Evolutionary conservation across 2,797 vertebrate genomes (phyloP), one percentile per base, ranked within the genome.

Genomic region (Nyctibius grandis): DNA sequence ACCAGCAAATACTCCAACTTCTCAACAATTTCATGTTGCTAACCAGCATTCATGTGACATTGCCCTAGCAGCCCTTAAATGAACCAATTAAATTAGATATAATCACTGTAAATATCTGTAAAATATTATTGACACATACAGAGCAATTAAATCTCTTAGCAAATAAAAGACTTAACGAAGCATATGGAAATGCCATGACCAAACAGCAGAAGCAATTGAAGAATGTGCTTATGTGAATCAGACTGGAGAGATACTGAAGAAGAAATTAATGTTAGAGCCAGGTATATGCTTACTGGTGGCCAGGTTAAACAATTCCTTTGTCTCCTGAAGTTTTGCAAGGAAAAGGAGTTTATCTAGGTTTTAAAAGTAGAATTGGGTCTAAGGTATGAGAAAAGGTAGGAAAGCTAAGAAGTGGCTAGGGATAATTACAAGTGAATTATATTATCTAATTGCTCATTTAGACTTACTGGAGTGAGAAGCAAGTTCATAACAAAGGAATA

Each of bases 121-220:
- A 97, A 96, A 88, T 88, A 82, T 81, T 93, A 68, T 34, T 96
- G 85, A 88, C 57, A 72, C 23, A 92, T 76, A 81, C 25, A 54
- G 53, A 86, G 67, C 67, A 97, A 97, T 92, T 96, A 91, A 95
- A 86, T 88, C 17, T 96, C 65, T 81, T 44, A 95, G 96, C 91
- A 81, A 40, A 34, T 42, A 29, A 89, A 89, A 73, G 20, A 70
- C 36, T 77, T 94, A 93, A 93, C 93, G 65, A 93, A 92, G n/a
- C 38, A 36, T 67, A 85, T 14, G 36, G 28, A 96, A 97, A 93
- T 56, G 14, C 28, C 36, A 54, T 10, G 11, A 59, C 34, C 15
- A 22, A 87, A 57, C 25, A 93, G n/a, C 15, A 84, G 76, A 75
- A 89, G 12, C 65, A 81, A 81, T 9, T 60, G 38, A 93, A 93